These are phyloP conservation scores for Sporophila hypoxantha DNA, from an alignment of 2,113 vertebrate genomes.

Conservation along the genomic window DNA sequence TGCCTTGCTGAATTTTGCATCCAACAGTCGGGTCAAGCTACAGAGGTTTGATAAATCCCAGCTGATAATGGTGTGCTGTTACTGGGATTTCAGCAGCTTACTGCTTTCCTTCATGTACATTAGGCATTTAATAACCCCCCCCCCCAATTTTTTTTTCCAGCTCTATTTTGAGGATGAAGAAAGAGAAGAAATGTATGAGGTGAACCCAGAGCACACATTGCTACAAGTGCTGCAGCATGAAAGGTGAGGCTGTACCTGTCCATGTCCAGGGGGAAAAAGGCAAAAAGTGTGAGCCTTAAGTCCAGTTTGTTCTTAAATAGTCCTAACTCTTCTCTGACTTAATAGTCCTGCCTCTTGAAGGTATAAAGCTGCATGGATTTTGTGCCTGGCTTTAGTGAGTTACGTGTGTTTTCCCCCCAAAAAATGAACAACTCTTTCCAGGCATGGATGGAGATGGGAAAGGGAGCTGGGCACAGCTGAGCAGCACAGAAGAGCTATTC, in stretches of 20 bases:
- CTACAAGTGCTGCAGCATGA: conserved; percentile 77
- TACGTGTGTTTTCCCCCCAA: fast-evolving
- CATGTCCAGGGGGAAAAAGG: neutral
- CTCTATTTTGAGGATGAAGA: conserved; percentile 87
- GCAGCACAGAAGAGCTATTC: neutral
- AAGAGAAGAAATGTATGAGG: conserved; percentile 70
- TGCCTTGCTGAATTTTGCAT: fast-evolving
- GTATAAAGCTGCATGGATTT: neutral
- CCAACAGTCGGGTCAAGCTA: fast-evolving
- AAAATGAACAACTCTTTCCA: neutral
- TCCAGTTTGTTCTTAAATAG: neutral
- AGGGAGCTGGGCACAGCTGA: neutral
- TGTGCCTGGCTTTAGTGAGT: neutral
- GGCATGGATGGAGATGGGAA: neutral
- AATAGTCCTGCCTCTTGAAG: neutral
- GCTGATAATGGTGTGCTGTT: neutral
- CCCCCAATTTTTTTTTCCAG: conserved; percentile 49
- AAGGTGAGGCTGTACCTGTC: conserved; percentile 69
- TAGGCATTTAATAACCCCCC: neutral
- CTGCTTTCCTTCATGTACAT: neutral
- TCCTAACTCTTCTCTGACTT: neutral
- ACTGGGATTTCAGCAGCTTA: neutral
- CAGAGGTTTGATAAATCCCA: neutral
- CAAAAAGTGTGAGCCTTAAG: neutral
- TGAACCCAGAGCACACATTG: conserved; percentile 71